Evolutionary conservation across 2,113 vertebrate species (phyloP).

Genomic region (Sialia sialis): DNA sequence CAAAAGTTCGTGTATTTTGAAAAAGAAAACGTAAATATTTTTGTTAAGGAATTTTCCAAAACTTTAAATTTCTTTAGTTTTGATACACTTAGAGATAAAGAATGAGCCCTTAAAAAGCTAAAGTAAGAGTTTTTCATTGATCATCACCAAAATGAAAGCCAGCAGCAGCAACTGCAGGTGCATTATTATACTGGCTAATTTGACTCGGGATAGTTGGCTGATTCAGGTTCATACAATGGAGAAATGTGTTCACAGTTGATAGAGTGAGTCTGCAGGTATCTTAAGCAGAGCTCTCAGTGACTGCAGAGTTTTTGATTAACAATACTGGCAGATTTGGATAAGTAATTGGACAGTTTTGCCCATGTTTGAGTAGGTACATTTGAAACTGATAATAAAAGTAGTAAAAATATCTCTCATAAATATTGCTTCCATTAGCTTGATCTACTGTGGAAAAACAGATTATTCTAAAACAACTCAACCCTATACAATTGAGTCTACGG

Average conservation of each 20-base stretch:
- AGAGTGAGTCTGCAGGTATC: background rate
- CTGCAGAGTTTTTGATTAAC: background rate
- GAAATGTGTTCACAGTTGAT: background rate
- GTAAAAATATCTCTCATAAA: background rate
- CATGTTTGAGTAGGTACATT: background rate
- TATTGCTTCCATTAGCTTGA: background rate
- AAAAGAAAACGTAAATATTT: background rate
- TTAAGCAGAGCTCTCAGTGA: background rate
- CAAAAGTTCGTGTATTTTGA: background rate
- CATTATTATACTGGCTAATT: background rate
- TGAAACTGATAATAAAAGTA: background rate
- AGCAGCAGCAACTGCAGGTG: background rate
- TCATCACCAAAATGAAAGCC: background rate
- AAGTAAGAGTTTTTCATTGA: background rate
- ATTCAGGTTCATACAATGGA: background rate
- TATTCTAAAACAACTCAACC: background rate
- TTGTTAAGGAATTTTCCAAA: background rate
- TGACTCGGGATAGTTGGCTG: background rate
- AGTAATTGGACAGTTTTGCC: background rate
- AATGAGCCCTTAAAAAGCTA: background rate
- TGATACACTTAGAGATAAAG: background rate
- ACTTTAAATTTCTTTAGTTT: background rate
- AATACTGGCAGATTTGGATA: background rate
- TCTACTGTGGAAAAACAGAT: conserved; percentile 12
- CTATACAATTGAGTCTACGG: background rate